Evolutionary conservation across 2,113 vertebrate genomes (phyloP).

Genomic region (Austrofundulus limnaeus): DNA sequence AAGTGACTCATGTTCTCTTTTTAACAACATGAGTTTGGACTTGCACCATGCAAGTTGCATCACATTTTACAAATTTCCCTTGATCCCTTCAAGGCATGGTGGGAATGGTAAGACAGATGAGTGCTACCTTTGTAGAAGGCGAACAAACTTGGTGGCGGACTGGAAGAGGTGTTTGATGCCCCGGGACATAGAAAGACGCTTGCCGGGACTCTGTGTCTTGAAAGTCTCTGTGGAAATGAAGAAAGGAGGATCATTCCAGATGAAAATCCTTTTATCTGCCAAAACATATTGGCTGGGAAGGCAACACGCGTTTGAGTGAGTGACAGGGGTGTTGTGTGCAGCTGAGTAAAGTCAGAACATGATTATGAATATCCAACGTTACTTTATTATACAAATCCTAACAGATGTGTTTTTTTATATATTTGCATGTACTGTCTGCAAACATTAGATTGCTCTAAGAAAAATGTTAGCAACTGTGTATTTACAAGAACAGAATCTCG

Average conservation of each 20-base stretch:
- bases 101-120: conserved; percentile 37
- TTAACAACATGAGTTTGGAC: conserved; percentile 9
- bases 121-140: conserved; percentile 78
- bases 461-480: too few relatives aligned
- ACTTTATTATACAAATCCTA: not conserved
- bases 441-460: too few relatives aligned
- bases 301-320: conserved; percentile 8
- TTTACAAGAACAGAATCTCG: too few relatives aligned
- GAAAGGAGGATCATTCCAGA: conserved; percentile 27
- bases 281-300: conserved; percentile 17
- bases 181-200: conserved; percentile 76
- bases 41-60: conserved; percentile 25
- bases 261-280: conserved; percentile 38
- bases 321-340: too few relatives aligned
- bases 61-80: conserved; percentile 27
- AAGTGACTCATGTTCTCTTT: conserved; percentile 39
- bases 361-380: not conserved
- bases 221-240: conserved; percentile 65
- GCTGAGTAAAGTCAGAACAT: too few relatives aligned
- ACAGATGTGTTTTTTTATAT: too few relatives aligned
- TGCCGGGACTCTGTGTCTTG: conserved; percentile 69
- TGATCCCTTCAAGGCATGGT: conserved; percentile 14
- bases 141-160: conserved; percentile 81
- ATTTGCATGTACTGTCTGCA: too few relatives aligned
- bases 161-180: conserved; percentile 83